Percentiles rank a stretch among this genome's conserved stretches.
phyloP scores from a whole-genome alignment of 2,113 vertebrate genomes.

The Peromyscus maniculatus region DNA sequence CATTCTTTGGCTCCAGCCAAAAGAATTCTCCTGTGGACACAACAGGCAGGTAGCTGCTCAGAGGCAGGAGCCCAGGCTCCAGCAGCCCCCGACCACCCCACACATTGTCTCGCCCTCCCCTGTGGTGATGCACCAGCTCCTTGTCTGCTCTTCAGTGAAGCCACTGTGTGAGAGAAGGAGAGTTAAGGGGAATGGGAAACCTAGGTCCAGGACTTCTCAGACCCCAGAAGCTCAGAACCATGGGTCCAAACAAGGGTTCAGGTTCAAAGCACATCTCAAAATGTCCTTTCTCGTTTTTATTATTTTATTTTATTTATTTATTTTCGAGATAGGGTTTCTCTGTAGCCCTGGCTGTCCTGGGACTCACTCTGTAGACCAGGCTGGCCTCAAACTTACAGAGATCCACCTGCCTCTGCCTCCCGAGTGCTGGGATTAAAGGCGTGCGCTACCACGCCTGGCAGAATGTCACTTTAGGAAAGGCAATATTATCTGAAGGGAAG shows the following conservation, averaged over 20 bases:
- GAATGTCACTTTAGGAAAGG: background rate
- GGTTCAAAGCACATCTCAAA: conserved; percentile 42
- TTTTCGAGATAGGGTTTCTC: background rate
- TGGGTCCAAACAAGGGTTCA: background rate
- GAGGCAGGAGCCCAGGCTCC: background rate
- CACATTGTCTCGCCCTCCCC: background rate
- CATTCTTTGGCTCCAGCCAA: conserved; percentile 94
- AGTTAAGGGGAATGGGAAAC: background rate
- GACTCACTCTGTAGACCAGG: background rate
- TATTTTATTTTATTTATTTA: background rate
- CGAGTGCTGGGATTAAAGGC: background rate
- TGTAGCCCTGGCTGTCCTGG: background rate
- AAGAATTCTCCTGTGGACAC: conserved; percentile 91
- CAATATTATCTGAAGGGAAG: background rate
- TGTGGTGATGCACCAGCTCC: background rate
- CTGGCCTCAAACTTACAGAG: background rate
- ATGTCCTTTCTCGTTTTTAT: background rate
- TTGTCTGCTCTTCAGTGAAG: background rate
- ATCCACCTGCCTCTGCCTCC: background rate
- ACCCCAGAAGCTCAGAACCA: background rate
- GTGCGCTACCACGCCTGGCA: background rate
- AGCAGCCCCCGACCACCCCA: background rate
- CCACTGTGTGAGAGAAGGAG: background rate
- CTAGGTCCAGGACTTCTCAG: background rate
- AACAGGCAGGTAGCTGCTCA: conserved; percentile 47